Evolutionary conservation across 2,797 vertebrate genomes (phyloP), one percentile per base, ranked within the genome.

Genomic region (Phylloscopus collybita): DNA sequence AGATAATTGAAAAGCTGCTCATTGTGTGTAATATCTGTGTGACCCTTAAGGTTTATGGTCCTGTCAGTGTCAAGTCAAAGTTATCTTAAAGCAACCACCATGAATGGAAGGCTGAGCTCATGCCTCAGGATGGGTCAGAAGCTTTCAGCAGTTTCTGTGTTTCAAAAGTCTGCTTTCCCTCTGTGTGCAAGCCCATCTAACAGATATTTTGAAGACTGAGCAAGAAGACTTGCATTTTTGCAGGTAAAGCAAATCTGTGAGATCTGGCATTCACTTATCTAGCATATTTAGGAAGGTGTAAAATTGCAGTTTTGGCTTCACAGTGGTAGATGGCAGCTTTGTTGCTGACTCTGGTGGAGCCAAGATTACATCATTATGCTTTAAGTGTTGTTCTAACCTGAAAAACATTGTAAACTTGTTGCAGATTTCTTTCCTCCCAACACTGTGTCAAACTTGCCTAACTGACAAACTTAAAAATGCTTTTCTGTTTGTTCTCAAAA

Each of bases 401-500:
- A 86, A 96, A 86, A 96, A 90, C 87, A 78, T 74, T 3, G 0
- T 96, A 79, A 96, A 94, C 87, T 80, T 80, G 62, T 90, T 93
- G 71, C 57, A 49, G 75, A 60, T 88, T 93, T 91, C 75, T 92
- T 90, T 83, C 61, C 73, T 94, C 36, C 62, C 16, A 42, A 21
- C 3, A 1, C 34, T 54, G 16, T 72, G 50, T 92, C 45, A 29
- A 62, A 44, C 44, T 80, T 80, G 59, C 65, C 91, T 44, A 40
- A 72, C 23, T 88, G 65, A 74, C 2, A 1, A 75, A 44, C 73
- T 93, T 86, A 71, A 83, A 96, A 91, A 38, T 29, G 69, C 66
- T 88, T 72, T 91, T 84, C 59, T 88, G 72, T 92, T 93, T 78
- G 65, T 91, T 75, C 69, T 89, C 83, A 72, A 51, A 88, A 92